Evolutionary conservation across 2,888 invertebrate species (phyloP).

Genomic region (Eumacrocentrus americanus): DNA sequence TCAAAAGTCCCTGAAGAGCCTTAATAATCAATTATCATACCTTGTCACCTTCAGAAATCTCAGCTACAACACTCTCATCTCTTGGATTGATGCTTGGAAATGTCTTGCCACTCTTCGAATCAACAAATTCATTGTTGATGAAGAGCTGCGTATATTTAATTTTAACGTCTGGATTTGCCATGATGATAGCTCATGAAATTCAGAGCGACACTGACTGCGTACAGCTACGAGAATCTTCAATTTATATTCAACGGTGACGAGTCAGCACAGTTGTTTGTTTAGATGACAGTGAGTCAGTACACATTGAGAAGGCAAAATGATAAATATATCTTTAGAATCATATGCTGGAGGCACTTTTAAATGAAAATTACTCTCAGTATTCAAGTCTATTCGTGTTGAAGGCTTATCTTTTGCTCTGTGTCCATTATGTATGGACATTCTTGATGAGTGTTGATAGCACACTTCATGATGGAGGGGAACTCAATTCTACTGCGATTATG

Average conservation of each 20-base stretch:
- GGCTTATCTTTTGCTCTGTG: too few species aligned
- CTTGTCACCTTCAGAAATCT: conserved; percentile 66
- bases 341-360: not conserved
- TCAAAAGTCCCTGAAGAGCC: not conserved
- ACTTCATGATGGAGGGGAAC: too few species aligned
- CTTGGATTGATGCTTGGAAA: conserved; percentile 68
- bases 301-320: too few species aligned
- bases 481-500: too few species aligned
- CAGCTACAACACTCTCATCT: conserved; percentile 63
- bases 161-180: conserved; percentile 9
- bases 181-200: not conserved
- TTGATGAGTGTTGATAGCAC: too few species aligned
- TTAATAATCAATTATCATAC: conserved; percentile 42
- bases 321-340: not conserved
- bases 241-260: not conserved
- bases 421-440: too few species aligned
- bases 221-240: not conserved
- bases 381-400: too few species aligned
- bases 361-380: too few species aligned
- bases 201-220: not conserved
- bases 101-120: conserved; percentile 67
- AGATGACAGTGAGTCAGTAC: not conserved
- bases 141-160: conserved; percentile 40
- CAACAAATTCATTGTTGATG: conserved; percentile 56
- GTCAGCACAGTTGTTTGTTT: not conserved